These are phyloP conservation scores for Sebastes itinus DNA, from an alignment of 2,797 vertebrate species.

Conservation along the genomic window DNA sequence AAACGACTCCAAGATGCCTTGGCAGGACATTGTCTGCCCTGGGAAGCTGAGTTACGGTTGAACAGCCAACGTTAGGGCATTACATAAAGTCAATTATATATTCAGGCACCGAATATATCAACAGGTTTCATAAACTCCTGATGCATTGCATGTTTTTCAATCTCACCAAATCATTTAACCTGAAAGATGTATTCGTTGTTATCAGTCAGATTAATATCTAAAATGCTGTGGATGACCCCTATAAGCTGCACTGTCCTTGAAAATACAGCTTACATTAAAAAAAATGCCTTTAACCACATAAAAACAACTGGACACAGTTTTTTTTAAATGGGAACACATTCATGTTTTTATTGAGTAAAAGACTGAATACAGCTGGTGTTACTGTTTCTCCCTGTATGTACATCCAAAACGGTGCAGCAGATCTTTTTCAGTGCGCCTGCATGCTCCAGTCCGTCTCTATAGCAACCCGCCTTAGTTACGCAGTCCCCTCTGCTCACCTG, in stretches of 20 bases:
- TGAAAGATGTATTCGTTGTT: neutral
- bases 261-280: neutral
- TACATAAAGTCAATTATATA: neutral
- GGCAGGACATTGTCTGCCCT: slow-evolving; percentile 24
- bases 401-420: slow-evolving; percentile 64
- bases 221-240: neutral
- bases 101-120: neutral
- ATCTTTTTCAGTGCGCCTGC: slow-evolving; percentile 53
- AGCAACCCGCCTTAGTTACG: slow-evolving; percentile 70
- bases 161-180: neutral
- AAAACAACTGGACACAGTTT: slow-evolving; percentile 5
- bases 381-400: slow-evolving; percentile 68
- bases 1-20: slow-evolving; percentile 35
- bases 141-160: neutral
- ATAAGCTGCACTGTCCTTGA: neutral
- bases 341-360: slow-evolving; percentile 84
- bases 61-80: slow-evolving; percentile 4
- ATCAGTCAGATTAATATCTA: neutral
- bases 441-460: slow-evolving; percentile 64
- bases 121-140: neutral
- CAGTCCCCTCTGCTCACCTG: slow-evolving; percentile 66
- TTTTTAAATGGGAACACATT: slow-evolving; percentile 75
- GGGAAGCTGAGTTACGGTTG: neutral
- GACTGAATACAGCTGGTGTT: slow-evolving; percentile 82
- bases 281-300: neutral